Base-by-base conservation (phyloP, 1,140 invertebrate species). In the Xylocopa sonorina region DNA sequence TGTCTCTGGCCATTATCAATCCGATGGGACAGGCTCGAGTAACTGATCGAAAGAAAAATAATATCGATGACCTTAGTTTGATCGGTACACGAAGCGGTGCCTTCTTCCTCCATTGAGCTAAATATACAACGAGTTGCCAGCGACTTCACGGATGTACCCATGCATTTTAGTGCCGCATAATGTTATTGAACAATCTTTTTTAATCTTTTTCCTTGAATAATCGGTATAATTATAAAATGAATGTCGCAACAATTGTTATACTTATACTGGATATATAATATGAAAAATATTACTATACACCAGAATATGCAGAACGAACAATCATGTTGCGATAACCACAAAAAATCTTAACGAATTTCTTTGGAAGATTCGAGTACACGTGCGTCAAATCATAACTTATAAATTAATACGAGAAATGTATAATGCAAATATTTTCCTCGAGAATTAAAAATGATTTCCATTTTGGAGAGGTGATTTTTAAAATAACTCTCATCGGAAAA, bases 91-190 rank as follows among this genome's bases (percentile, higher is more conserved):
- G 60, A 51, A 55, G 16, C 58, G 27, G 32, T 24, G 10, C 12
- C 24, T 41, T 74, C 76, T 72, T 80, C 53, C 64, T 81, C 77
- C 84, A 84, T 86, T 46, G 77, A 82, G 68, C 69, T 78, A 73
- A 73, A 78, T 73, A 73, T 78, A 72, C 46, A 73, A 72, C 48
- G 60, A 72, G 69, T 72, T 82, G 38, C 63, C 51, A 57, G 53
- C 43, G 48, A 58, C 29, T 80, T 74, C 32, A 32, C 46, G 34
- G 50, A 64, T 64, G 67, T 67, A 69, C 32, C n/a, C 46, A 27
- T 77, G 41, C 48, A 34, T 41, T 78, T 68, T 76, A 72, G n/a
- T 53, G 63, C 43, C 14, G 62, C 29, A 48, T 46, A 24, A 41
- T 9, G 24, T n/a, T 50, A 55, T n/a, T 41, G 9, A 43, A 68